These are phyloP conservation scores for Coranthus polyacanthus DNA, from an alignment of 2,797 vertebrate genomes.

Conservation along the genomic window DNA sequence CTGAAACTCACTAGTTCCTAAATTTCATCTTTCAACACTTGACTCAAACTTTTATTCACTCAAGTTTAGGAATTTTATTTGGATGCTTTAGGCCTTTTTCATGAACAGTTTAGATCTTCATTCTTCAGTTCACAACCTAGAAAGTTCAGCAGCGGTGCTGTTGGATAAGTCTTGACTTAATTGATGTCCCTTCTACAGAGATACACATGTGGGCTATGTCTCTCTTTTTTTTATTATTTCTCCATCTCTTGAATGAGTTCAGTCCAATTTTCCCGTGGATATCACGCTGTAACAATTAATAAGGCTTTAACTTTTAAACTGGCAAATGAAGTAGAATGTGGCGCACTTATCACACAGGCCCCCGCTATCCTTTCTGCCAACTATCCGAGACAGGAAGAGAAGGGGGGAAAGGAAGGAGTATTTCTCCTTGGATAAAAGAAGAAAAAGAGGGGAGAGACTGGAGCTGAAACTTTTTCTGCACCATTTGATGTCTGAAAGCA, in stretches of 20 bases:
- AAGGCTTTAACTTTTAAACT: constrained; percentile 67
- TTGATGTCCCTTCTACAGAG: constrained; percentile 48
- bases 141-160: constrained; percentile 38
- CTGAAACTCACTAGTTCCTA: not conserved
- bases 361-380: constrained; percentile 65
- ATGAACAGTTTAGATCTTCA: constrained; percentile 2
- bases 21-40: constrained; percentile 13
- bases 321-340: constrained; percentile 65
- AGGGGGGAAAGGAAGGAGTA: constrained; percentile 40
- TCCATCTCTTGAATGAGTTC: constrained; percentile 58
- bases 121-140: constrained; percentile 26
- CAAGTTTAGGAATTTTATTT: constrained; percentile 27
- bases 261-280: constrained; percentile 67
- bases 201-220: constrained; percentile 56
- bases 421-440: constrained; percentile 72
- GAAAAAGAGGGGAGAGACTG: constrained; percentile 39
- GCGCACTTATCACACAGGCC: constrained; percentile 63
- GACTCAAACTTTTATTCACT: constrained; percentile 25
- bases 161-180: constrained; percentile 42
- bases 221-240: constrained; percentile 53
- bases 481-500: constrained; percentile 86
- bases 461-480: constrained; percentile 77
- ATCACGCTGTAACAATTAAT: constrained; percentile 71
- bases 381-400: constrained; percentile 59
- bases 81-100: constrained; percentile 38